A percentile compares a stretch with the other conserved stretches of the same genome.
Conservation (phyloP, 2,797 vertebrate genomes). For the Trachops cirrhosus region DNA sequence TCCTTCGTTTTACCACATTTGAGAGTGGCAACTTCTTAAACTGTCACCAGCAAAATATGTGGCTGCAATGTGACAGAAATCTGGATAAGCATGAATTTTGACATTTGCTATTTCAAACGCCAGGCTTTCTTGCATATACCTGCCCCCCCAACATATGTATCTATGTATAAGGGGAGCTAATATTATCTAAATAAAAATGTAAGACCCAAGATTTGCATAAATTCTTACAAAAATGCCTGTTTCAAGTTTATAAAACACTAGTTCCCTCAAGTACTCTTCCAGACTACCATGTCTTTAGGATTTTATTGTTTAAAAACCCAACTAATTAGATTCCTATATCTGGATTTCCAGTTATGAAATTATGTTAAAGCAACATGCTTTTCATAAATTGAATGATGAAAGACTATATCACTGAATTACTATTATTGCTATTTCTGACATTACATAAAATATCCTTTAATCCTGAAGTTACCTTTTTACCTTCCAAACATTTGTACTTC, state of each 20-base stretch:
- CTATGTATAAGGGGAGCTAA: not conserved
- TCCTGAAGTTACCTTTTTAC: not conserved
- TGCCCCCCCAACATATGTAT: not conserved
- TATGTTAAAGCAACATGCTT: constrained; percentile 41
- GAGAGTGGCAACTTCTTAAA: not conserved
- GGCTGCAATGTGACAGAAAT: not conserved
- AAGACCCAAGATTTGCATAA: not conserved
- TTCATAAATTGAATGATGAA: constrained; percentile 57
- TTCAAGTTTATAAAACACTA: constrained; percentile 42
- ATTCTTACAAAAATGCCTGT: constrained; percentile 30
- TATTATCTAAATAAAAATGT: constrained; percentile 26
- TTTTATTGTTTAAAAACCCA: constrained; percentile 46
- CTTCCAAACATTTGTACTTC: too few species aligned
- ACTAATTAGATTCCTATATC: constrained; percentile 55
- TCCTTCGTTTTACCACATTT: not conserved
- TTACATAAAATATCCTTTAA: constrained; percentile 49
- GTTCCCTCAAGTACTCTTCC: constrained; percentile 36
- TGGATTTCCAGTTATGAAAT: constrained; percentile 52
- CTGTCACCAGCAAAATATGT: not conserved
- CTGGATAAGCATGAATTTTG: not conserved
- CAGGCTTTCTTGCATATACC: not conserved
- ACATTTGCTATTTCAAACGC: constrained; percentile 14
- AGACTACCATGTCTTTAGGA: constrained; percentile 34
- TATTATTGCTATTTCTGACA: constrained; percentile 17
- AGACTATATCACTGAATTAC: not conserved